Evolutionary conservation across 2,113 vertebrate genomes (phyloP), one percentile per base, ranked within the genome.

Genomic region (Egretta garzetta): DNA sequence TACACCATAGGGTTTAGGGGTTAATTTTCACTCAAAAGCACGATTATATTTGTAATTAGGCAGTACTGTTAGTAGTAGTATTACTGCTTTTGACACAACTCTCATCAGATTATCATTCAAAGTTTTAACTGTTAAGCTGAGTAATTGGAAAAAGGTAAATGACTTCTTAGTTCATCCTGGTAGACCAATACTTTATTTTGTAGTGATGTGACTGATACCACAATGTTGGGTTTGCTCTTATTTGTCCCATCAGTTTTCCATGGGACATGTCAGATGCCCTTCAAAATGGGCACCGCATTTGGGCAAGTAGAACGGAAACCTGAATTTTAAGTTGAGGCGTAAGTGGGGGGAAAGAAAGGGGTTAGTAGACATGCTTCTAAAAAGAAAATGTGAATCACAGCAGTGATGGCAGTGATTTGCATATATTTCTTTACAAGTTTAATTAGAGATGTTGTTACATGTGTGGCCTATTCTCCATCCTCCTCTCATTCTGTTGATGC

Each of bases 1-100:
- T 72, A 63, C 23, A 52, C 21, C n/a, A 2, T 16, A 68, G 26
- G 3, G 3, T 59, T 87, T 50, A 83, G 76, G 60, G 21, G 67
- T 76, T 94, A 70, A 82, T 96, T 95, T 96, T 89, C 70, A 80
- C 63, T 52, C 47, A 90, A 49, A 84, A 94, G 15, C 37, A 4
- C 66, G 18, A 86, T 88, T 77, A 15, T 79, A 24, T 72, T 90
- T 75, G 58, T 62, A 92, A 93, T 89, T 74, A 77, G 19, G 10
- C 30, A 68, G 19, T 23, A 35, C 11, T 73, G 8, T 53, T 92
- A 43, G 2, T 84, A 74, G 33, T 59, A 80, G 13, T 28, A 8
- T 58, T 86, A 75, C 80, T 84, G 27, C 39, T 87, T 92, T 84
- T 70, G 56, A 67, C 45, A 66, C 52, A 70, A 41, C 23, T 77